These are phyloP conservation scores for Zaprionus africanus DNA, from an alignment of 1,140 invertebrate genomes.

Conservation along the genomic window DNA sequence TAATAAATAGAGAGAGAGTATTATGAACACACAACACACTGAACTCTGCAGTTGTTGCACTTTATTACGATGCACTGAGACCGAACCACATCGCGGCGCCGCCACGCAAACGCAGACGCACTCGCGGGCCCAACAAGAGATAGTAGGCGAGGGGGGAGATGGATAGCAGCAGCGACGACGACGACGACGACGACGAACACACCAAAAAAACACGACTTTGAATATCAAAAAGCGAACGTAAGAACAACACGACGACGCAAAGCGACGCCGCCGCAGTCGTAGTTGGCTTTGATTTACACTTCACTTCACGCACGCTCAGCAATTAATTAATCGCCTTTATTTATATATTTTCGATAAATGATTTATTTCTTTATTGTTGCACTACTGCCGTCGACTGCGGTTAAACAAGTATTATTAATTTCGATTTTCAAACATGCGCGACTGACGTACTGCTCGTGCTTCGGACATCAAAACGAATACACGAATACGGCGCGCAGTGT, in stretches of 20 bases:
- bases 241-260: slow-evolving; percentile 45
- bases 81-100: slow-evolving; percentile 33
- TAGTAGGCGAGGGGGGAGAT: not conserved
- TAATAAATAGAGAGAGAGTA: not conserved
- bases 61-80: not conserved
- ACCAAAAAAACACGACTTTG: slow-evolving; percentile 37
- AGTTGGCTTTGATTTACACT: slow-evolving; percentile 49
- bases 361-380: slow-evolving; percentile 19
- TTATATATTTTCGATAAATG: slow-evolving; percentile 12
- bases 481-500: slow-evolving; percentile 33
- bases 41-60: not conserved
- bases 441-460: slow-evolving; percentile 37
- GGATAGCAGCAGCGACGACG: not conserved
- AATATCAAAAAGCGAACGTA: slow-evolving; percentile 52
- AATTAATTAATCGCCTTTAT: slow-evolving; percentile 5
- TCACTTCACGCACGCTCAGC: slow-evolving; percentile 30
- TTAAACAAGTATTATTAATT: slow-evolving; percentile 47
- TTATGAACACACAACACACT: slow-evolving; percentile 8
- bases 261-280: slow-evolving; percentile 55
- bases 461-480: slow-evolving; percentile 46
- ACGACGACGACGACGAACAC: not conserved
- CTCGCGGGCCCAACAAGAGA: not conserved
- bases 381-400: slow-evolving; percentile 26
- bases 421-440: slow-evolving; percentile 48
- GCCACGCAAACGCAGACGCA: slow-evolving; percentile 43